phyloP scores from a whole-genome alignment of 1,140 invertebrate genomes.

The Solen grandis region DNA sequence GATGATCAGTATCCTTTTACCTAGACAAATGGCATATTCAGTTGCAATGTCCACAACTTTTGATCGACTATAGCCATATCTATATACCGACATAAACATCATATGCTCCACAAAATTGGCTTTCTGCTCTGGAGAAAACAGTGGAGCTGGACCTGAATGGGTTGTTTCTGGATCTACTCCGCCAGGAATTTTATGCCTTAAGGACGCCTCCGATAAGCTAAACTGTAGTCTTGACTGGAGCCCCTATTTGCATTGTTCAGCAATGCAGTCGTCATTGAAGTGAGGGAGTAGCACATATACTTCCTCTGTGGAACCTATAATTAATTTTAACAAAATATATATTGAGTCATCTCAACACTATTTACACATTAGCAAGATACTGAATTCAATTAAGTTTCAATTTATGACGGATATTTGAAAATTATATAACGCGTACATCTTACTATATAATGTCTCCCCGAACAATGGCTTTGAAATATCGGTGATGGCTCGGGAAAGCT shows the following conservation, averaged over 20 bases:
- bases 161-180: conserved; percentile 18
- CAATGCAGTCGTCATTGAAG: conserved; percentile 10
- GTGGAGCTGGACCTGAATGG: not conserved
- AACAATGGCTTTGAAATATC: no score
- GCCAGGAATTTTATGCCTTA: conserved; percentile 26
- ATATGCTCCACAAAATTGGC: conserved; percentile 8
- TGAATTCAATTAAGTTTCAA: no score
- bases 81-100: conserved; percentile 12
- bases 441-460: no score
- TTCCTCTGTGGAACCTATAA: conserved; percentile 15
- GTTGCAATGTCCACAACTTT: conserved; percentile 16
- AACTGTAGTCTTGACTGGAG: conserved; percentile 9
- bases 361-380: no score
- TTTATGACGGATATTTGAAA: no score
- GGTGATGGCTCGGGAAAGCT: no score
- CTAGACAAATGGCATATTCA: conserved; percentile 12
- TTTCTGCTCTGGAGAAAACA: conserved; percentile 12
- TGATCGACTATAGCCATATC: conserved; percentile 36
- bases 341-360: no score
- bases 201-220: conserved; percentile 17
- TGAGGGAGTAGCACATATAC: no score
- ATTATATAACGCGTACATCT: no score
- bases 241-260: conserved; percentile 5
- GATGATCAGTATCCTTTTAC: conserved; percentile 13
- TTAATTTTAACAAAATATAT: no score